Evolutionary conservation across 2,888 invertebrate species (phyloP), one percentile per base, ranked within the genome.

Genomic region (Hydroisotoma schaefferi): DNA sequence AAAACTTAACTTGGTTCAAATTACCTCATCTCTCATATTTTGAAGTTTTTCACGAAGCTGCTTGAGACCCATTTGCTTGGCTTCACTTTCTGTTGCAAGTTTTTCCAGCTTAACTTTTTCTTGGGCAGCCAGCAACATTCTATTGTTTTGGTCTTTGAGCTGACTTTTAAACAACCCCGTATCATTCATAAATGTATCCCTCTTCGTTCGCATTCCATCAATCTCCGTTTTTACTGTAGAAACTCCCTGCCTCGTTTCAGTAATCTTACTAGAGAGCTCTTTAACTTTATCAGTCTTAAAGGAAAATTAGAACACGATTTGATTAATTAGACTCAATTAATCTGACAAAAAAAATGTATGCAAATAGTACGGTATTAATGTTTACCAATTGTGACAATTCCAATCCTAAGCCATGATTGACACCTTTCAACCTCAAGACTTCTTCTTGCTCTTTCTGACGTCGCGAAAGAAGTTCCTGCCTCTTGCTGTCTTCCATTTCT

Each of bases 401-500:
- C 2, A 89, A 88, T 0, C 85, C 83, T 20, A 94, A 78, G 53
- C 87, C 86, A 75, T 93, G 92, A 76, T 90, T 90, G 74, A 86
- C 86, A 1, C 91, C 91, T 77, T 94, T 94, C 26, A 94, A 80
- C 73, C 87, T 86, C 0, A 91, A 78, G 0, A 94, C 87, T 72
- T 85, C 86, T 74, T 88, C 87, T 76, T 93, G 90, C 75, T 93
- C 90, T 69, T 88, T 86, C 51, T 91, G 88, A 10, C 91, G 82
- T 75, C 91, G 86, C 15, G 88, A 83, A 77, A 94, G 88, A 67
- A 98, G 80, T 75, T 97, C 95, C 51, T 88, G 85, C 25, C 85
- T 84, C 67, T 91, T 85, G 75, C 94, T 93, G 74, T 90, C 90
- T 78, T 98, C 97, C 91, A 94, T 94, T 77, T 99, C 98, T 57